A percentile compares a stretch with the other conserved stretches of the same genome.
phyloP scores from a whole-genome alignment of 2,888 invertebrate species.

The Homarus gammarus region DNA sequence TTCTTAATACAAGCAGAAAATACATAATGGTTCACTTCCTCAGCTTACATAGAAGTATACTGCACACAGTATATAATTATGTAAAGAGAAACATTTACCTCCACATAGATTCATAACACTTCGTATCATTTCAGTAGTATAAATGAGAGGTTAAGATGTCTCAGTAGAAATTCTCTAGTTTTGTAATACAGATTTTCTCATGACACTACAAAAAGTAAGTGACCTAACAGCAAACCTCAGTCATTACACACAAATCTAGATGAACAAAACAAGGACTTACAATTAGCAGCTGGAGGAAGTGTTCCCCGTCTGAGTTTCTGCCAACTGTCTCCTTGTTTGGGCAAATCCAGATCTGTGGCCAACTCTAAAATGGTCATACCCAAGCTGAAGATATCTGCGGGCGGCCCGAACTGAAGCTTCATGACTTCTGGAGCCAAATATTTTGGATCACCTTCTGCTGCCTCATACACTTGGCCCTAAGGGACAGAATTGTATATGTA shows the following conservation, averaged over 20 bases:
- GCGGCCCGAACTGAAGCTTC: constrained; percentile 83
- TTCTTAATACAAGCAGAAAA: too few species aligned
- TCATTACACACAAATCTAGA: not conserved
- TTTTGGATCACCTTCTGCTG: constrained; percentile 86
- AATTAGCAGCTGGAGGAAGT: constrained; percentile 80
- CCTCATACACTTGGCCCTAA: constrained; percentile 68
- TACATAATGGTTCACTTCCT: too few species aligned
- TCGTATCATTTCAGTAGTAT: too few species aligned
- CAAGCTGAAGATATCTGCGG: constrained; percentile 87
- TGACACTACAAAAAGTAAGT: not conserved
- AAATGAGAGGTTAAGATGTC: too few species aligned
- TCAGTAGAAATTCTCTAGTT: not conserved
- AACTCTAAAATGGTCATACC: constrained; percentile 87
- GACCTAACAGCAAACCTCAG: not conserved
- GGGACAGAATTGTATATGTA: not conserved
- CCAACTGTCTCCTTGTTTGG: constrained; percentile 86
- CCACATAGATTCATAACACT: too few species aligned
- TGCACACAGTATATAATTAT: too few species aligned
- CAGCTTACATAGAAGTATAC: too few species aligned
- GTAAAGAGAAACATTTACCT: too few species aligned
- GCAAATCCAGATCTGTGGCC: constrained; percentile 86
- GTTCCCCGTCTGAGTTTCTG: constrained; percentile 83
- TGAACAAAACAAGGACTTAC: constrained; percentile 26
- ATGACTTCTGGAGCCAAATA: constrained; percentile 88
- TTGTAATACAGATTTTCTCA: not conserved